Base-by-base conservation (phyloP, 2,113 vertebrate species). In the Rana temporaria region DNA sequence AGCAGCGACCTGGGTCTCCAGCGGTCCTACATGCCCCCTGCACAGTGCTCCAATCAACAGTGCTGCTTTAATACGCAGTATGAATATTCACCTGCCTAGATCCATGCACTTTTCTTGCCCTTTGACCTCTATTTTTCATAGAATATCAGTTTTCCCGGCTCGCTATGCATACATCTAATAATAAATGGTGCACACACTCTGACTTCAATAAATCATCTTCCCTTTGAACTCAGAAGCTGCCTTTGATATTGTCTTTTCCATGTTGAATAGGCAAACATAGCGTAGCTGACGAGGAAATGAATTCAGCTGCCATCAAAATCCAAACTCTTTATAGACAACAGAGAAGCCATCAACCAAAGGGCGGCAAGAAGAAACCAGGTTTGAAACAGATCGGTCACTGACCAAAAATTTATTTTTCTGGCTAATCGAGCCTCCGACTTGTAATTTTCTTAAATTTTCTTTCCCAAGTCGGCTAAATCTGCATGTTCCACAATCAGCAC, bases 301-400 rank as follows among this genome's bases (percentile, higher is more conserved):
- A 68, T 18, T 76, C 71, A 79, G 56, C 79, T 84, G 80, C 78
- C 65, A 81, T 64, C 85, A 86, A 86, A 68, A 84, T 73, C 64
- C 32, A 74, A 66, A 70, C 48, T 75, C 85, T 87, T 81, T 80
- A 84, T 83, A 85, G 79, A 82, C 87, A 87, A 53, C 55, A 20
- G 56, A 80, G 64, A 84, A 42, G 0, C 32, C 24, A 22, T 9
- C 77, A 67, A 14, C 48, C 6, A 60, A 84, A 60, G 52, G 52
- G 19, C 68, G 56, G 18, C 38, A 56, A 30, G 74, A 20, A 48
- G 24, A 84, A 75, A 85, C 57, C 79, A 85, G 19, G 32, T 84
- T 88, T 81, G 84, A 73, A 69, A 65, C 14, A 73, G 22, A 20
- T 6, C 42, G 42, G 42, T 48, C 42, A 11, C 42, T 48, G 42